Conservation (phyloP, 2,797 vertebrate genomes). For the Phyllotis vaccarum region DNA sequence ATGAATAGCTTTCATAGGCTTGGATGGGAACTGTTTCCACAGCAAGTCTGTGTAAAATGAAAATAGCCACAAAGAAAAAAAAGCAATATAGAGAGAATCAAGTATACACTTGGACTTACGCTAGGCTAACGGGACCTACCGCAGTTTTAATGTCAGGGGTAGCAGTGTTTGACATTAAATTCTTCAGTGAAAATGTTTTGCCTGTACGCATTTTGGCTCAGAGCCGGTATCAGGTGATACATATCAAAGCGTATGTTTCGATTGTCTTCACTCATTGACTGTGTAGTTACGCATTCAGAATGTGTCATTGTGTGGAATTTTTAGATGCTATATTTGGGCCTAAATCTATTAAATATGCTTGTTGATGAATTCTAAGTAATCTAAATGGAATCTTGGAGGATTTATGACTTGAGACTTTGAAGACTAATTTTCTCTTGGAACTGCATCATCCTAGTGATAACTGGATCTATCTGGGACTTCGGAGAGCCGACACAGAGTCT, state of each 20-base stretch:
- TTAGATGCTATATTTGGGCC: constrained; percentile 66
- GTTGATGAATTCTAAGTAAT: constrained; percentile 79
- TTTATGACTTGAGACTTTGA: constrained; percentile 77
- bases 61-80: constrained; percentile 14
- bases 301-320: constrained; percentile 67
- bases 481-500: background rate
- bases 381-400: constrained; percentile 79
- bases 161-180: background rate
- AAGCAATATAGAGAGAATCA: background rate
- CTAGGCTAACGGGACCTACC: background rate
- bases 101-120: background rate
- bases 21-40: constrained; percentile 34
- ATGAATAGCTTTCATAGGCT: constrained; percentile 46
- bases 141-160: background rate
- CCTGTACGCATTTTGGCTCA: background rate
- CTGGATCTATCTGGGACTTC: constrained; percentile 58
- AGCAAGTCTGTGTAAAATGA: background rate
- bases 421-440: constrained; percentile 72
- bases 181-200: constrained; percentile 13
- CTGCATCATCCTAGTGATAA: constrained; percentile 58
- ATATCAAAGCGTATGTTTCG: constrained; percentile 2
- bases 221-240: constrained; percentile 23
- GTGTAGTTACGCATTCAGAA: background rate
- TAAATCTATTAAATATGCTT: constrained; percentile 73
- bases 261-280: constrained; percentile 1